phyloP scores from a whole-genome alignment of 2,797 vertebrate species.

The Scyliorhinus canicula region DNA sequence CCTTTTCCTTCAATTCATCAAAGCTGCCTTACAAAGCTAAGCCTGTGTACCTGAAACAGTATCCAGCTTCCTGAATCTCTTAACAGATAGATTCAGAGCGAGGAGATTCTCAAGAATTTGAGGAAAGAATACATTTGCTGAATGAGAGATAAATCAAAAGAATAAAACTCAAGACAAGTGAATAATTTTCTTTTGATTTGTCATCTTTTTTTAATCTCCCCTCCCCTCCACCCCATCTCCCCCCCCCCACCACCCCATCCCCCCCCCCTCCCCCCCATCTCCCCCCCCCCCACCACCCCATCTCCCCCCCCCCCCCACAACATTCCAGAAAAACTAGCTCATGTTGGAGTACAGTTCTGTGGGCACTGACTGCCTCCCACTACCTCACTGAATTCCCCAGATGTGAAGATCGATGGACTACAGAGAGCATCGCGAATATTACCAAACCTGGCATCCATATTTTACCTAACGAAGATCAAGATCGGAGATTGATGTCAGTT shows the following conservation, averaged over 20 bases:
- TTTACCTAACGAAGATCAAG: not conserved
- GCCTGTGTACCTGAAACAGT: not conserved
- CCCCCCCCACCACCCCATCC: too few species aligned
- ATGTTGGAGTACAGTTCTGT: too few species aligned
- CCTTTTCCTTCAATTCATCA: not conserved
- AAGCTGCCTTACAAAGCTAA: not conserved
- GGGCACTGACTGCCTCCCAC: not conserved
- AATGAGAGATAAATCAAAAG: not conserved
- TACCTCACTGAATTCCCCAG: not conserved
- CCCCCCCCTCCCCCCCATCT: too few species aligned
- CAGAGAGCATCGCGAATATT: too few species aligned
- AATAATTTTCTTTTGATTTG: not conserved
- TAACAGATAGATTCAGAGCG: not conserved
- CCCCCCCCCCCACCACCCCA: too few species aligned
- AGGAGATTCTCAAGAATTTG: not conserved
- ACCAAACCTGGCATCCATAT: not conserved
- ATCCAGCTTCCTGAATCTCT: not conserved
- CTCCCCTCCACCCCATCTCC: too few species aligned
- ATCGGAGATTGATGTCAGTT: not conserved
- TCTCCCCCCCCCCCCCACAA: too few species aligned
- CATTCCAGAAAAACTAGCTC: not conserved
- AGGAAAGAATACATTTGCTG: not conserved
- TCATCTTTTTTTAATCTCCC: not conserved
- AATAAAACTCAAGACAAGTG: not conserved
- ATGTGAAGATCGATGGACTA: not conserved